These are phyloP conservation scores for Euplexia lucipara DNA, from an alignment of 2,888 invertebrate genomes.

Conservation along the genomic window DNA sequence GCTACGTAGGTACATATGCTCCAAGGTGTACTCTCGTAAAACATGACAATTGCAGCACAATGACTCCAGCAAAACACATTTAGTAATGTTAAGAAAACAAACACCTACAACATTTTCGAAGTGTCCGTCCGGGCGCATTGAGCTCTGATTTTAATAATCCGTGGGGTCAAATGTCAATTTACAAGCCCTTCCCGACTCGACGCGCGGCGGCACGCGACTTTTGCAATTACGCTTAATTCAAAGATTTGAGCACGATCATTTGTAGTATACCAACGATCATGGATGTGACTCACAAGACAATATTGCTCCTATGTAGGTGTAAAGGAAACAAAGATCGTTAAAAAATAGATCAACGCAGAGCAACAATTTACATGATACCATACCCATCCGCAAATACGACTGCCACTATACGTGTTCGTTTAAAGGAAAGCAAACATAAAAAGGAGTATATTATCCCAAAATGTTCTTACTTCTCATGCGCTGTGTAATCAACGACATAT, in stretches of 20 bases:
- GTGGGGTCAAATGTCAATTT: slow-evolving; percentile 82
- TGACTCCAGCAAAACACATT: slow-evolving; percentile 36
- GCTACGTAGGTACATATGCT: no score
- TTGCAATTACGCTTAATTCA: slow-evolving; percentile 81
- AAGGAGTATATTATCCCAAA: not conserved
- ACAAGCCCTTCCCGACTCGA: slow-evolving; percentile 68
- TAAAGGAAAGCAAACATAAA: slow-evolving; percentile 6
- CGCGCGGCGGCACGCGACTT: slow-evolving; percentile 67
- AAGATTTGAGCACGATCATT: slow-evolving; percentile 73
- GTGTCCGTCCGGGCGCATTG: slow-evolving; percentile 39
- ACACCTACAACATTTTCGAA: slow-evolving; percentile 46
- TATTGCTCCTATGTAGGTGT: slow-evolving; percentile 59
- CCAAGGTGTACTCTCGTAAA: no score
- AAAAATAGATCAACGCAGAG: slow-evolving; percentile 43
- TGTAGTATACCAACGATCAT: slow-evolving; percentile 61
- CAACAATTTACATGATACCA: slow-evolving; percentile 33
- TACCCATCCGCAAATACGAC: slow-evolving; percentile 11
- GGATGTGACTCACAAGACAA: slow-evolving; percentile 66
- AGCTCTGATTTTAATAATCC: slow-evolving; percentile 81
- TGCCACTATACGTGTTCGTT: not conserved
- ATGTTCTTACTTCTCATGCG: slow-evolving; percentile 5
- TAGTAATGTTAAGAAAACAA: slow-evolving; percentile 46
- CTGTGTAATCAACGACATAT: slow-evolving; percentile 16
- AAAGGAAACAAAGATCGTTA: slow-evolving; percentile 56
- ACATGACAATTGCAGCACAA: slow-evolving; percentile 16